phyloP scores from a whole-genome alignment of 1,140 invertebrate genomes.

The Apolygus lucorum region DNA sequence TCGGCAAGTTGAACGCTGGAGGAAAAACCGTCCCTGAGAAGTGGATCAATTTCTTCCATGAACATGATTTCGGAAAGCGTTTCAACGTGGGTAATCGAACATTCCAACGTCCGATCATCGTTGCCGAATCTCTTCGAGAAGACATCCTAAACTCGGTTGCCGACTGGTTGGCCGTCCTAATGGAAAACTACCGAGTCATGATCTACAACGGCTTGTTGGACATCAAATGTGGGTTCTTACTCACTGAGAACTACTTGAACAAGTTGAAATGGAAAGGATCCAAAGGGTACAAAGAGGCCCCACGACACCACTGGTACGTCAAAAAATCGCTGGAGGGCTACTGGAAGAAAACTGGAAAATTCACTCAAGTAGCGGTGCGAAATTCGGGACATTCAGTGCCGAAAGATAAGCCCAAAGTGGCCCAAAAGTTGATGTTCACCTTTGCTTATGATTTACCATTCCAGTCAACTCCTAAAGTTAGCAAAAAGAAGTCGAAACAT shows the following conservation, averaged over 20 bases:
- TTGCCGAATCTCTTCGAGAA: constrained; percentile 52
- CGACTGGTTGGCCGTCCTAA: constrained; percentile 59
- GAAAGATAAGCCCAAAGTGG: constrained; percentile 72
- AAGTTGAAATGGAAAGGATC: constrained; percentile 56
- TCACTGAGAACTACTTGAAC: constrained; percentile 57
- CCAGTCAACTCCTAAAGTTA: no score
- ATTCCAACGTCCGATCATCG: no score
- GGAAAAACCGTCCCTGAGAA: no score
- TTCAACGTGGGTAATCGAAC: no score
- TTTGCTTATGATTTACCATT: no score
- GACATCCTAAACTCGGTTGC: constrained; percentile 80
- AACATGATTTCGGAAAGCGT: no score
- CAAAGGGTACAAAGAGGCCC: constrained; percentile 53
- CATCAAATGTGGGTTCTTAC: constrained; percentile 70
- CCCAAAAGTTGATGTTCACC: no score
- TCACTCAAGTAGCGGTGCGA: constrained; percentile 67
- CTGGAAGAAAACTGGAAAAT: constrained; percentile 39
- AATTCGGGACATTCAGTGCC: constrained; percentile 80
- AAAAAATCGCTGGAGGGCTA: constrained; percentile 30
- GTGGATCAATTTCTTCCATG: no score
- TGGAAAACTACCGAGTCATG: constrained; percentile 56
- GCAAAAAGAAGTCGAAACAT: no score
- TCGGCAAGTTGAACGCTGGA: no score
- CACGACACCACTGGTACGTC: constrained; percentile 38
- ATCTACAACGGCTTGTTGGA: constrained; percentile 71